Evolutionary conservation across 2,888 invertebrate genomes (phyloP).

Genomic region (Cryptus viduatorius): DNA sequence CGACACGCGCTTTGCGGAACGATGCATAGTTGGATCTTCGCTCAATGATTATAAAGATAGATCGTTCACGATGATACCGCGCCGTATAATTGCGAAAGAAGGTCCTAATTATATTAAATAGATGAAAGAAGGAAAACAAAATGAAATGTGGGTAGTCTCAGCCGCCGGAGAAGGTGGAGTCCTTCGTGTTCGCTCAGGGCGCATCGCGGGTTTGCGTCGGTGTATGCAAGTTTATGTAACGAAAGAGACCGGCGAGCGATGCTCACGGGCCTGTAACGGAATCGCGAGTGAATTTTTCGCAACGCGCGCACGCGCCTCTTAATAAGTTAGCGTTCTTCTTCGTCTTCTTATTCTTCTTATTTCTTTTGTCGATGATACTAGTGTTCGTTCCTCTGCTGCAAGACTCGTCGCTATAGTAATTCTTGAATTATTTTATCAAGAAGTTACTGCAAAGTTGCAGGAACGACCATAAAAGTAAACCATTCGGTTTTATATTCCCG

Average conservation of each 20-base stretch:
- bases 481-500: neutral
- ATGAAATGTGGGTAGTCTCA: neutral
- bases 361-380: constrained; percentile 5
- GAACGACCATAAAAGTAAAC: neutral
- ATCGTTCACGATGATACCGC: neutral
- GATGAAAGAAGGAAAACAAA: constrained; percentile 6
- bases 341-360: neutral
- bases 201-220: constrained; percentile 45
- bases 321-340: constrained; percentile 37
- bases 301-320: constrained; percentile 63
- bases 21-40: neutral
- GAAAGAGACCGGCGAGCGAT: constrained; percentile 61
- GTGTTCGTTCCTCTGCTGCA: neutral
- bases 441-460: neutral
- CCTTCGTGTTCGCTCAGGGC: constrained; percentile 50
- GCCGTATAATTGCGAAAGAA: constrained; percentile 79
- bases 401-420: constrained; percentile 3
- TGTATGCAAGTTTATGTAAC: constrained; percentile 78
- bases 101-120: constrained; percentile 76
- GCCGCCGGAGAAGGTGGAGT: constrained; percentile 9
- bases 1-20: neutral
- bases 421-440: neutral
- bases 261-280: constrained; percentile 78
- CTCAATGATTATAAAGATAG: constrained; percentile 2
- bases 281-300: constrained; percentile 78